These are phyloP conservation scores for Aleadryas rufinucha DNA, from an alignment of 2,113 vertebrate species.

Conservation along the genomic window DNA sequence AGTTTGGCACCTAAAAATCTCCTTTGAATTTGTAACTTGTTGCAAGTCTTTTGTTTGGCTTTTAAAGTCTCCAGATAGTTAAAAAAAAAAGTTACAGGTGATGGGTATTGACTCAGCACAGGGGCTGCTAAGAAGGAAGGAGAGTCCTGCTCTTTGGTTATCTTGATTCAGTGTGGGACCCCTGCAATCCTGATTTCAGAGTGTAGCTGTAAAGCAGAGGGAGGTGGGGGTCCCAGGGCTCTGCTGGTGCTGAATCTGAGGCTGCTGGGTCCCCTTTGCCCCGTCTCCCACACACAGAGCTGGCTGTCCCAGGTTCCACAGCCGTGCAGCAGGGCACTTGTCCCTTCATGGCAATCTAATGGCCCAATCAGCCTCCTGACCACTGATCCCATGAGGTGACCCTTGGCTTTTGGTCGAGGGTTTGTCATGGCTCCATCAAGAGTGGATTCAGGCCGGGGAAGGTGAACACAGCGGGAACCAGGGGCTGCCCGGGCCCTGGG, in stretches of 20 bases:
- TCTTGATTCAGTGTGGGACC: too few relatives aligned
- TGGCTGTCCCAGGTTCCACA: background rate
- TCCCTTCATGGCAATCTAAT: background rate
- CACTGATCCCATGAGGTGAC: background rate
- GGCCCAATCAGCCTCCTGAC: background rate
- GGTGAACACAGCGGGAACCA: rapidly evolving
- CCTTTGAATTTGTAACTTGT: background rate
- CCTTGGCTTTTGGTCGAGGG: background rate
- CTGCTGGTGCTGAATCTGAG: background rate
- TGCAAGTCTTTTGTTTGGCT: background rate
- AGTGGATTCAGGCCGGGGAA: background rate
- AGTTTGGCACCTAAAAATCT: background rate
- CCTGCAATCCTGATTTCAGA: background rate
- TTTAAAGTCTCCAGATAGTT: background rate
- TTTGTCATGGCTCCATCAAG: background rate
- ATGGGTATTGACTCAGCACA: background rate
- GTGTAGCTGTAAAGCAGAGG: background rate
- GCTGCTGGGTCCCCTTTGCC: background rate
- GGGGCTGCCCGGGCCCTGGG: background rate
- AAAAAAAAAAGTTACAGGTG: background rate
- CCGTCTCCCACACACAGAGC: rapidly evolving
- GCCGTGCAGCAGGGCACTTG: background rate
- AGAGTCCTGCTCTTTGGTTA: background rate
- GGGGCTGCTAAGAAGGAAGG: background rate
- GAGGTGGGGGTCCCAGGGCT: too few relatives aligned